Base-by-base conservation (phyloP, 2,888 invertebrate species). In the Osmoderma eremita region DNA sequence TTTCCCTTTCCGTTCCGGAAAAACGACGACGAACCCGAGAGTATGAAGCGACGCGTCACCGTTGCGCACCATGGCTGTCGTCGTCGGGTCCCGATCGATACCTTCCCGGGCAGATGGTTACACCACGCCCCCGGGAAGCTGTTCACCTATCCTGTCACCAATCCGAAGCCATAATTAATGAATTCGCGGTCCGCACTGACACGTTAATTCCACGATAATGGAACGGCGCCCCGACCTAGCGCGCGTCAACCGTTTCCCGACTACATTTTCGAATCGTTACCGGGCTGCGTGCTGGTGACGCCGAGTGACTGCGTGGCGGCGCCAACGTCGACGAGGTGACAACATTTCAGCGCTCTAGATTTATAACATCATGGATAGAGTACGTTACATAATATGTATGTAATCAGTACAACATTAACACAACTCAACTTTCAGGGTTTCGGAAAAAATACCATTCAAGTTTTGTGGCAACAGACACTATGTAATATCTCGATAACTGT, bases 191-290 rank as follows among this genome's bases (percentile, higher is more conserved):
- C 79, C 75, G 78, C 81, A 81, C 80, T 82, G 82, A 82, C 82
- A 82, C 81, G 82, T 81, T 82, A 82, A 82, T 82, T 80, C 82
- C 82, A 83, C 82, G 79, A 82, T 86, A 86, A 86, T 85, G 82
- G 84, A 79, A 77, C 79, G 78, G 79, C 78, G 79, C 78, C 80
- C 56, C 82, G 81, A 81, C 81, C 80, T 78, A n/a, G n/a, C 84
- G 83, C 83, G 81, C 78, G 74, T 64, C 54, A 56, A 56, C 56
- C 41, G 56, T 22, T 56, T 42, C 48, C 36, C 56, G 39, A 56
- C 56, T 56, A 56, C 56, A 56, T 56, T 56, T 39, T 56, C 56
- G 56, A 56, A 39, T 56, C 56, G 41, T 30, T 30, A 30, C n/a
- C n/a, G n/a, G n/a, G n/a, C n/a, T n/a, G n/a, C 20, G 18, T 48